Evolutionary conservation across 2,797 vertebrate species (phyloP), one percentile per base, ranked within the genome.

Genomic region (Rhabdophis nuchalis): DNA sequence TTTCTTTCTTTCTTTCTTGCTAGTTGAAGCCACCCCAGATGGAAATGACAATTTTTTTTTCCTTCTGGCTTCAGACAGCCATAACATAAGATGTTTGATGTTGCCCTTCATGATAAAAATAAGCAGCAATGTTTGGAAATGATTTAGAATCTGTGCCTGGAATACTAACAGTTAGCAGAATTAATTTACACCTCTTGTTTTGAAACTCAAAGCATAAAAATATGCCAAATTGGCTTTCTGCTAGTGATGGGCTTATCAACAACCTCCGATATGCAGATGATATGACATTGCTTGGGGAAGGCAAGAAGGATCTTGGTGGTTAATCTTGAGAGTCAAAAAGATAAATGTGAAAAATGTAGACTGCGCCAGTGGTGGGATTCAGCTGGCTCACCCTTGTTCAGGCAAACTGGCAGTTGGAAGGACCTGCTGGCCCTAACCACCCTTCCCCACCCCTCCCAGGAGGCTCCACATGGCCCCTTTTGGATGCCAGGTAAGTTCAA

Each of bases 61-160:
- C 93, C 68, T 87, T 77, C 58, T 85, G 25, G 93, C 94, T 94
- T 93, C 85, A 86, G 87, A 53, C 94, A 46, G 18, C 61, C 52
- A 23, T 93, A 92, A 6, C 32, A 57, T 16, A 23, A 29, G 85
- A 46, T 93, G 41, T 57, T 92, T 91, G 86, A 93, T 53, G 88
- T 95, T 77, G 94, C 85, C 56, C 89, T 46, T 29, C 36, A 58
- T 16, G 29, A 16, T 27, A 36, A 91, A 72, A 57, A 23, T 16
- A 87, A 50, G 7, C 53, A 72, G 4, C n/a, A 14, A 72, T 50
- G 29, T 68, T 87, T 57, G 36, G 10, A 46, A 82, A 88, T 58
- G 57, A 88, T 88, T 36, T 58, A 23, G 29, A 52, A 58, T 41
- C 64, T 87, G 32, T 86, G 85, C 41, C 68, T 50, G 60, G 32